These are phyloP conservation scores for Sepioteuthis lessoniana DNA, from an alignment of 2,888 invertebrate genomes.

Conservation along the genomic window DNA sequence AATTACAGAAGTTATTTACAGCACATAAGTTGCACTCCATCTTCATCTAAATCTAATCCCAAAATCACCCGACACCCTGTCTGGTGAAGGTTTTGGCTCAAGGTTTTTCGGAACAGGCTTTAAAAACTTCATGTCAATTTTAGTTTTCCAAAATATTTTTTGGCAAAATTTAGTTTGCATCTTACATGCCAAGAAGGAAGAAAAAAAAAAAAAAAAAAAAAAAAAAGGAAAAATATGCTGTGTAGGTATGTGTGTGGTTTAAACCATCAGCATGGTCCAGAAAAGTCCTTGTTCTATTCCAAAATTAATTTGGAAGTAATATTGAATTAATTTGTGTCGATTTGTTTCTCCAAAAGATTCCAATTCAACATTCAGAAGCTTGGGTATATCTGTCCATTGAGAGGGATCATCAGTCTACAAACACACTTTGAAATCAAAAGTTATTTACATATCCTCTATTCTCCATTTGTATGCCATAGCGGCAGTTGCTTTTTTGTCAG, in stretches of 20 bases:
- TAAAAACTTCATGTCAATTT: background rate
- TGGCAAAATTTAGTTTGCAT: background rate
- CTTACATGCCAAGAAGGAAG: background rate
- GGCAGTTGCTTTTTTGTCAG: constrained; percentile 80
- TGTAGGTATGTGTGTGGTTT: background rate
- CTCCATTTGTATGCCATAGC: constrained; percentile 96
- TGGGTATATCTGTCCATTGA: background rate
- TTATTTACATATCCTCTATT: constrained; percentile 89
- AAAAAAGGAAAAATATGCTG: too few species aligned
- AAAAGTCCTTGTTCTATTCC: background rate
- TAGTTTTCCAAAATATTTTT: background rate
- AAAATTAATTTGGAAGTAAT: background rate
- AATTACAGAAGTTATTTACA: too few species aligned
- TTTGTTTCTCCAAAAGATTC: background rate
- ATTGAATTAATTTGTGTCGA: background rate
- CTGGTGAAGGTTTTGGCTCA: too few species aligned
- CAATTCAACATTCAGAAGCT: background rate
- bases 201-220: too few species aligned
- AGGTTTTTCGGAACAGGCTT: background rate
- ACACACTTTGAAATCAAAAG: background rate
- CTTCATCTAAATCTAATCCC: too few species aligned
- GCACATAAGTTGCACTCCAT: too few species aligned
- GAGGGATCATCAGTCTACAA: background rate
- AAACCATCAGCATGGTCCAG: background rate
- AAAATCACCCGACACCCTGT: too few species aligned